A percentile compares a stretch with the other conserved stretches of the same genome.
phyloP scores from a whole-genome alignment of 1,140 invertebrate species.

The Halotydeus destructor region DNA sequence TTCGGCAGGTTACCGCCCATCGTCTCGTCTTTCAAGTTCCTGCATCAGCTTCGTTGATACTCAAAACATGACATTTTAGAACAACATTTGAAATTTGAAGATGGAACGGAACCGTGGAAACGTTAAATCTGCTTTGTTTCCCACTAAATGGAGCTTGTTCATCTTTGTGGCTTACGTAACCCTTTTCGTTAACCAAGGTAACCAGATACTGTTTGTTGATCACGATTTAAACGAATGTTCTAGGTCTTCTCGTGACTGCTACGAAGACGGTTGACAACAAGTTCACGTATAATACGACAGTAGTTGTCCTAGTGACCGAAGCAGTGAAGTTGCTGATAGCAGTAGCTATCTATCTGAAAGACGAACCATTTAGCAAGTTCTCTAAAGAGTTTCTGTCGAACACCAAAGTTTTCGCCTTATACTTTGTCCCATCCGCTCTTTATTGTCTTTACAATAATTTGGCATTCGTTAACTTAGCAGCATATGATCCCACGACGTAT shows the following conservation, averaged over 20 bases:
- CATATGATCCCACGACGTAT: constrained; percentile 84
- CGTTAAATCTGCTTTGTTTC: too few species aligned
- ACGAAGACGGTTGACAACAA: constrained; percentile 54
- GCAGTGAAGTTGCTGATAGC: constrained; percentile 58
- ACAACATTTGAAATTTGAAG: too few species aligned
- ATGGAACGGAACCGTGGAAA: too few species aligned
- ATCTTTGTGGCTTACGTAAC: constrained; percentile 62
- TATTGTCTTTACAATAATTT: constrained; percentile 92
- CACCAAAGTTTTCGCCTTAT: constrained; percentile 44
- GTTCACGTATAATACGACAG: constrained; percentile 68
- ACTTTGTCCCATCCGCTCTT: constrained; percentile 68
- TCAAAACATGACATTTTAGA: too few species aligned
- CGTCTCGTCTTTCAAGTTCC: too few species aligned
- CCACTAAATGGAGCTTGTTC: constrained; percentile 47
- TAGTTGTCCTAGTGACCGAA: constrained; percentile 71
- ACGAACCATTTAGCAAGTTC: constrained; percentile 21
- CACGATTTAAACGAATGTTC: too few species aligned
- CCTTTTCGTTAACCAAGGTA: constrained; percentile 60
- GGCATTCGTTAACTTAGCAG: constrained; percentile 66
- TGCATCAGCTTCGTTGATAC: too few species aligned
- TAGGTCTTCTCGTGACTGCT: constrained; percentile 71
- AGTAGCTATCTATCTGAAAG: constrained; percentile 36
- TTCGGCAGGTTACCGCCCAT: too few species aligned
- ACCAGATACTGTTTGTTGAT: too few species aligned
- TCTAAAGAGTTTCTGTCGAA: constrained; percentile 19